These are phyloP conservation scores for Sinopyrophorus schimmeli DNA, from an alignment of 2,888 invertebrate species.

Conservation along the genomic window DNA sequence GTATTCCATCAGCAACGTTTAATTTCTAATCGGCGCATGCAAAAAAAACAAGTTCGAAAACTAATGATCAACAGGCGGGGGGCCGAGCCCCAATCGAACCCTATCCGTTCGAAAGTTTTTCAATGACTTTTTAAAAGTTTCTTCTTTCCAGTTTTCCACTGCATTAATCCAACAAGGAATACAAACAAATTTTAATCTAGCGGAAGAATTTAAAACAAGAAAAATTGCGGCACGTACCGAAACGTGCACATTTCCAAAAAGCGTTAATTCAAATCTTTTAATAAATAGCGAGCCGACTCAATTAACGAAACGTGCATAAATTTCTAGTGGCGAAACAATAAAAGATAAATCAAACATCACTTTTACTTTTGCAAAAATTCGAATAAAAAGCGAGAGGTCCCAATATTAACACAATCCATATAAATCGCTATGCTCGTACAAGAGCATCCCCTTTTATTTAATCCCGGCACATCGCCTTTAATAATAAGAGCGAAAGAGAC, in stretches of 20 bases:
- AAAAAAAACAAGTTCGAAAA: slow-evolving; percentile 21
- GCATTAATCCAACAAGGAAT: slow-evolving; percentile 18
- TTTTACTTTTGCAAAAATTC: slow-evolving; percentile 51
- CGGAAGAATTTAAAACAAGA: neutral
- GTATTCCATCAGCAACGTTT: slow-evolving; percentile 5
- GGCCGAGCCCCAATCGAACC: slow-evolving; percentile 18
- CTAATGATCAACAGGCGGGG: slow-evolving; percentile 28
- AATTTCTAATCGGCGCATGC: slow-evolving; percentile 8
- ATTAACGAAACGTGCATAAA: slow-evolving; percentile 27
- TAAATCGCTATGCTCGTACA: slow-evolving; percentile 34
- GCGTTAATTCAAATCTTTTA: neutral
- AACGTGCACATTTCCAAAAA: neutral
- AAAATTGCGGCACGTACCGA: neutral
- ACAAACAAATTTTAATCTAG: slow-evolving; percentile 2
- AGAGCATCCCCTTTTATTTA: slow-evolving; percentile 31
- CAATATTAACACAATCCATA: slow-evolving; percentile 46
- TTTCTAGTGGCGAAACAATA: slow-evolving; percentile 43
- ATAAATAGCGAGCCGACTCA: slow-evolving; percentile 10
- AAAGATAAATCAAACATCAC: slow-evolving; percentile 52
- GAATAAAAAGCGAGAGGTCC: slow-evolving; percentile 48
- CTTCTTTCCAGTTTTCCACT: slow-evolving; percentile 19
- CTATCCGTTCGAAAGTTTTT: slow-evolving; percentile 21
- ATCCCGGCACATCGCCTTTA: slow-evolving; percentile 41
- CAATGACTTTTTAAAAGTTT: slow-evolving; percentile 24
- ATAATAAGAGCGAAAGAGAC: slow-evolving; percentile 35